Conservation (phyloP, 2,888 invertebrate species). For the Caenorhabditis zanzibari region DNA sequence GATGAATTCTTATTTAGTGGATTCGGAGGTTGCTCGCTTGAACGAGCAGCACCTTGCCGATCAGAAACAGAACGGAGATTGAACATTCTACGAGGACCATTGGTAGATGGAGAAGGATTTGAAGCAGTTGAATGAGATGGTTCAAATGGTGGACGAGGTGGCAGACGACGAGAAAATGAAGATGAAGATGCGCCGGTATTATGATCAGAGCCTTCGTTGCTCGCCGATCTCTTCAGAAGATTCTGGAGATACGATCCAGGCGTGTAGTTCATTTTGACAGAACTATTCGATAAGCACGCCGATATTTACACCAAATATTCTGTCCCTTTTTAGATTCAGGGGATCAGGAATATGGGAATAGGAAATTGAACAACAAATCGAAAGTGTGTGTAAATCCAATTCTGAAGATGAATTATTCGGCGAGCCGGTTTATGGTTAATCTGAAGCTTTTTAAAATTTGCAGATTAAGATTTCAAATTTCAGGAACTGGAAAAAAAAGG, state of each 20-base stretch:
- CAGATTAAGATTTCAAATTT: background rate
- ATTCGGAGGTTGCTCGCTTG: slow-evolving; percentile 7
- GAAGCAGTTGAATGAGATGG: slow-evolving; percentile 49
- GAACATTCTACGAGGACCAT: slow-evolving; percentile 51
- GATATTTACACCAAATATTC: slow-evolving; percentile 48
- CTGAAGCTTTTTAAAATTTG: slow-evolving; percentile 36
- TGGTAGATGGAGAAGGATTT: slow-evolving; percentile 34
- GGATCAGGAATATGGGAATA: slow-evolving; percentile 33
- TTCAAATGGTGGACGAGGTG: slow-evolving; percentile 55
- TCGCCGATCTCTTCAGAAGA: slow-evolving; percentile 64
- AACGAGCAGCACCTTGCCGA: slow-evolving; percentile 45
- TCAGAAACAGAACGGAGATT: slow-evolving; percentile 63
- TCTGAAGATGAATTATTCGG: slow-evolving; percentile 49
- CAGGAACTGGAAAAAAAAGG: background rate
- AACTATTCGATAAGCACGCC: slow-evolving; percentile 61
- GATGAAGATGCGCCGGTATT: slow-evolving; percentile 24
- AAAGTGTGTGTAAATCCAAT: slow-evolving; percentile 34
- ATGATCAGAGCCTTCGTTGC: slow-evolving; percentile 47
- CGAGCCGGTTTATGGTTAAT: slow-evolving; percentile 54
- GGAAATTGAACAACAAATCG: background rate
- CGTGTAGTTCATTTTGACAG: slow-evolving; percentile 66
- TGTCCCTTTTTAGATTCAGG: slow-evolving; percentile 42
- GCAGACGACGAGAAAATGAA: slow-evolving; percentile 45
- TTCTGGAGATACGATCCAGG: slow-evolving; percentile 65
- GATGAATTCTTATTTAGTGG: slow-evolving; percentile 54